These are phyloP conservation scores for Eleginops maclovinus DNA, from an alignment of 2,113 vertebrate genomes.

Conservation along the genomic window DNA sequence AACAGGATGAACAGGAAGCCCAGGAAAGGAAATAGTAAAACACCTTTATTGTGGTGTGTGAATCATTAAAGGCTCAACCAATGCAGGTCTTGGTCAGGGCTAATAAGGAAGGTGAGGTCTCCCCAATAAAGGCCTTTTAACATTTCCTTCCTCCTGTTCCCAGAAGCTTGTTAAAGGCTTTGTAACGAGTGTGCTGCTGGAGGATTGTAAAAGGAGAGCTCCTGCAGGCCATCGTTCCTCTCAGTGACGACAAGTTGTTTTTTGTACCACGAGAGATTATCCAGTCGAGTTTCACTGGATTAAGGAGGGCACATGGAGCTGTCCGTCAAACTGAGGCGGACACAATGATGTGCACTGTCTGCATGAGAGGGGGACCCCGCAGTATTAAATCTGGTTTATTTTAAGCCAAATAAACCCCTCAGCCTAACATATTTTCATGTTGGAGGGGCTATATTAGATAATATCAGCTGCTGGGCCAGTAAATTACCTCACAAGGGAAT, in stretches of 20 bases:
- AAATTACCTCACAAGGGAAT: not conserved
- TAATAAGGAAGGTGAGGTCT: too few relatives aligned
- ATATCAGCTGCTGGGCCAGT: not conserved
- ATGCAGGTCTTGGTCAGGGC: too few relatives aligned
- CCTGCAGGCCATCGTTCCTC: conserved; percentile 17
- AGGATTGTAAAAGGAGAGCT: conserved; percentile 22
- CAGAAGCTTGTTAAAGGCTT: not conserved
- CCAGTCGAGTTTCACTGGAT: conserved; percentile 70
- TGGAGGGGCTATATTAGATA: not conserved
- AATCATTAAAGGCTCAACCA: too few relatives aligned
- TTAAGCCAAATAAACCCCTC: not conserved
- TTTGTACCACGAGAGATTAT: conserved; percentile 69
- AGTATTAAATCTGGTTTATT: not conserved
- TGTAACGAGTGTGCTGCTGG: not conserved
- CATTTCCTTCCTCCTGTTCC: too few relatives aligned
- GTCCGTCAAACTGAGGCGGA: conserved; percentile 72
- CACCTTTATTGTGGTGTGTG: too few relatives aligned
- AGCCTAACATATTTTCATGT: not conserved
- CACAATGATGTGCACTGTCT: conserved; percentile 50
- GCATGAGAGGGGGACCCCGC: conserved; percentile 33
- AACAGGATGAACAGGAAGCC: too few relatives aligned
- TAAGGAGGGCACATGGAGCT: conserved; percentile 75
- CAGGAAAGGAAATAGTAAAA: too few relatives aligned
- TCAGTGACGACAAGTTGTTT: conserved; percentile 72
- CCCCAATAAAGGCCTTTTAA: too few relatives aligned